A percentile compares a stretch with the other conserved stretches of the same genome.
Evolutionary conservation across 2,888 invertebrate genomes (phyloP).

Genomic region (Protonemura montana): DNA sequence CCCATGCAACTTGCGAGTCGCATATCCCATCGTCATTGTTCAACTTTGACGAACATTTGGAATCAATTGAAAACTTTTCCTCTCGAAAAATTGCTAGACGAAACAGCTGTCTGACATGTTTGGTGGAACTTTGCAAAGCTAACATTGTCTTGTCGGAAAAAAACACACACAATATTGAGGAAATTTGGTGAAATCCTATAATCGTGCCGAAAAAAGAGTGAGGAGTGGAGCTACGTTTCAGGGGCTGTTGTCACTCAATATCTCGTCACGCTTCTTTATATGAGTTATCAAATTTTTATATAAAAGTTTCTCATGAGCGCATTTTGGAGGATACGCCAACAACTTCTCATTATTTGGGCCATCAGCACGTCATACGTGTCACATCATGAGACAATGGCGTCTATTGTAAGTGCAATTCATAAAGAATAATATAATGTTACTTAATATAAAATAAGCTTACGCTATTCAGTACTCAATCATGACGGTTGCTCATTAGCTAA

Average conservation of each 20-base stretch:
- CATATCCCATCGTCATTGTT: conserved; percentile 1
- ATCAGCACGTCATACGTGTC: too few relatives aligned
- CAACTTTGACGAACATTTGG: conserved; percentile 27
- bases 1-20: background rate
- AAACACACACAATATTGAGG: background rate
- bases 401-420: background rate
- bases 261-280: too few relatives aligned
- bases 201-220: too few relatives aligned
- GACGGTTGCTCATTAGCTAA: conserved; percentile 7
- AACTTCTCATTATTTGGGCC: too few relatives aligned
- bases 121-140: background rate
- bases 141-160: background rate
- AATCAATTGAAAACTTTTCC: conserved; percentile 32
- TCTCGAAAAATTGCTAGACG: background rate
- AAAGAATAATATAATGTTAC: background rate
- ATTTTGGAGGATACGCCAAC: too few relatives aligned
- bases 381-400: too few relatives aligned
- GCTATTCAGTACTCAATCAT: background rate
- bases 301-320: too few relatives aligned
- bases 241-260: too few relatives aligned
- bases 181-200: background rate
- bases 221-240: too few relatives aligned
- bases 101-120: conserved; percentile 7
- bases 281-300: too few relatives aligned
- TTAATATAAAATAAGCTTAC: background rate